Conservation (phyloP, 1,140 invertebrate genomes). For the Idris sp. region DNA sequence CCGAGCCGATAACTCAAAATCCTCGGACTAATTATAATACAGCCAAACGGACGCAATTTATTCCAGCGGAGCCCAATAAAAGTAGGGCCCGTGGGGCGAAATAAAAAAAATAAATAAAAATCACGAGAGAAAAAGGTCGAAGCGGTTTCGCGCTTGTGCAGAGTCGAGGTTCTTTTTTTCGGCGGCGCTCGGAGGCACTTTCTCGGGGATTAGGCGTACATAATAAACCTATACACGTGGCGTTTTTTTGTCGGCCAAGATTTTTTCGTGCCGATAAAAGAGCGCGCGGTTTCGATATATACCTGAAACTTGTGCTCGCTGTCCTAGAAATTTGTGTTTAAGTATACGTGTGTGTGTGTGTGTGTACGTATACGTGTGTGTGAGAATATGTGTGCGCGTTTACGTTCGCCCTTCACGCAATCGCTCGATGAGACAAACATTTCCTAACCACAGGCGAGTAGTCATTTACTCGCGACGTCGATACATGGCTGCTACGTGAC, state of each 20-base stretch:
- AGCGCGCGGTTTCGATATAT: constrained; percentile 26
- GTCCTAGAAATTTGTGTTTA: no score
- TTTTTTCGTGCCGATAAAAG: constrained; percentile 55
- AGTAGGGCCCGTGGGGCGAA: constrained; percentile 6
- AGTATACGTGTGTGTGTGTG: background rate
- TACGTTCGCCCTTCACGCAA: constrained; percentile 49
- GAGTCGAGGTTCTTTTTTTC: constrained; percentile 39
- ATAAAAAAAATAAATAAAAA: constrained; percentile 1
- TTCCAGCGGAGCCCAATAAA: constrained; percentile 1
- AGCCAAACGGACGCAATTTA: constrained; percentile 28
- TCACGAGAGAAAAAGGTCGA: background rate
- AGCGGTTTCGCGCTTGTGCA: constrained; percentile 10
- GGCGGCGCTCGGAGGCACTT: constrained; percentile 49
- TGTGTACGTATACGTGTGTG: constrained; percentile 3
- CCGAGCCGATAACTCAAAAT: constrained; percentile 16
- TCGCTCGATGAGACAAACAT: constrained; percentile 59
- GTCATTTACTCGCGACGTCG: constrained; percentile 52
- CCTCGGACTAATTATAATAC: constrained; percentile 32
- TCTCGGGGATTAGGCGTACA: constrained; percentile 56
- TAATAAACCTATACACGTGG: constrained; percentile 51
- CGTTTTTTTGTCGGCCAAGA: constrained; percentile 51
- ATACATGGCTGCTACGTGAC: constrained; percentile 53
- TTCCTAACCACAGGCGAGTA: constrained; percentile 47
- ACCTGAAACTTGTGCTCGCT: constrained; percentile 27
- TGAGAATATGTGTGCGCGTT: background rate